These are phyloP conservation scores for Chalcis sispes DNA, from an alignment of 2,888 invertebrate species.

Conservation along the genomic window DNA sequence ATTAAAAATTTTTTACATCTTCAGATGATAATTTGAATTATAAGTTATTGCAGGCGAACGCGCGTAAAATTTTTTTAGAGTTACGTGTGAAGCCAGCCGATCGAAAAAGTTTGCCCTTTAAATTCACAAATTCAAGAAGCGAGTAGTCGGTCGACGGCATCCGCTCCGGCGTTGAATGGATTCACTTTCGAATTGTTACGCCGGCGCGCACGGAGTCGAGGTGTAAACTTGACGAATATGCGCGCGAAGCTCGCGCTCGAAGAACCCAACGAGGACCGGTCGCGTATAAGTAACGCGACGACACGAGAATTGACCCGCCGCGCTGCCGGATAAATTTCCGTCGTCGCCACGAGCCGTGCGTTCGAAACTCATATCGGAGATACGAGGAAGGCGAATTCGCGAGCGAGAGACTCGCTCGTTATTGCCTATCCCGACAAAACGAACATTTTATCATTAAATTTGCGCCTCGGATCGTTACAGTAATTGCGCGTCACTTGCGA, in stretches of 20 bases:
- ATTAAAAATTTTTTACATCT: no score
- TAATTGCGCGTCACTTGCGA: slow-evolving; percentile 71
- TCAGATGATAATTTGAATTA: no score
- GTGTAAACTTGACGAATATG: slow-evolving; percentile 32
- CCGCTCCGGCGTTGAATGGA: slow-evolving; percentile 8
- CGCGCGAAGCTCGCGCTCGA: neutral
- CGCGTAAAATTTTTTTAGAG: no score
- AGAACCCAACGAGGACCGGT: slow-evolving; percentile 30
- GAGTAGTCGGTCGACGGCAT: no score
- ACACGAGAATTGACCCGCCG: slow-evolving; percentile 21
- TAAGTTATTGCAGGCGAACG: neutral
- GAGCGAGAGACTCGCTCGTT: neutral
- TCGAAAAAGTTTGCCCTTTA: no score
- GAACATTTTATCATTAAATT: slow-evolving; percentile 63
- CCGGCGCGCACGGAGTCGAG: slow-evolving; percentile 10
- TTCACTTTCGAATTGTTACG: neutral
- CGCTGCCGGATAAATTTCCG: neutral
- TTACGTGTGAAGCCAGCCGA: no score
- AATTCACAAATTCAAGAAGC: no score
- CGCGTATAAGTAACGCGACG: slow-evolving; percentile 45
- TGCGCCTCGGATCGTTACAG: slow-evolving; percentile 67
- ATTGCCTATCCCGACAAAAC: neutral
- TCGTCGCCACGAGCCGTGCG: neutral
- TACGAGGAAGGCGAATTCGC: neutral
- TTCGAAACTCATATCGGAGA: neutral